These are phyloP conservation scores for Microchrysa polita DNA, from an alignment of 2,888 invertebrate genomes.

Conservation along the genomic window DNA sequence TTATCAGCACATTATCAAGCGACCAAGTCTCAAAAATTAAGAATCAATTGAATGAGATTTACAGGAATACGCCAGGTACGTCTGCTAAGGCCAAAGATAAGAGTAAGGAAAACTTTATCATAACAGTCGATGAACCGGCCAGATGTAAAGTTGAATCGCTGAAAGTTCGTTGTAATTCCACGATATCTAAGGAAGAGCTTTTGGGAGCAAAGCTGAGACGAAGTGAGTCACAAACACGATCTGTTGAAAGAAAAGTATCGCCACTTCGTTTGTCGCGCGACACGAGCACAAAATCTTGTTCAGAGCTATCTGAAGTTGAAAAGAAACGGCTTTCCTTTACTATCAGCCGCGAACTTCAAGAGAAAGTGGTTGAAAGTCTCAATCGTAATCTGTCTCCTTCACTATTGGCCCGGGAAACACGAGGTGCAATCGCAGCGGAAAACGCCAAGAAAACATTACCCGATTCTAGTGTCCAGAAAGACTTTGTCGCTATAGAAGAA, in stretches of 20 bases:
- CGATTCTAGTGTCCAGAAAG: slow-evolving; percentile 54
- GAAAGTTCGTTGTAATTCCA: slow-evolving; percentile 70
- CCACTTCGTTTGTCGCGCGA: slow-evolving; percentile 46
- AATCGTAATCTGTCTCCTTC: slow-evolving; percentile 60
- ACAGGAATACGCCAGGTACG: slow-evolving; percentile 66
- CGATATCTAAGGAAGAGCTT: slow-evolving; percentile 65
- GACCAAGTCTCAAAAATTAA: slow-evolving; percentile 85
- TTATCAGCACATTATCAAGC: slow-evolving; percentile 85
- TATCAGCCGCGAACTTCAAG: slow-evolving; percentile 77
- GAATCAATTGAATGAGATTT: slow-evolving; percentile 82
- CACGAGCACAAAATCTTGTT: slow-evolving; percentile 56
- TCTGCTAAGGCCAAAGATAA: slow-evolving; percentile 61
- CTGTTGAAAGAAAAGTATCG: slow-evolving; percentile 24
- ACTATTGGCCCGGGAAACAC: slow-evolving; percentile 68
- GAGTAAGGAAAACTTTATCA: slow-evolving; percentile 67
- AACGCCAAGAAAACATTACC: slow-evolving; percentile 63
- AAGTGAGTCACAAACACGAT: slow-evolving; percentile 57
- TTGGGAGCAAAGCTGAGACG: slow-evolving; percentile 59
- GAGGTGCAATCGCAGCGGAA: slow-evolving; percentile 70
- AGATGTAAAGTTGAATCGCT: slow-evolving; percentile 61
- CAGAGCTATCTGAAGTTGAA: slow-evolving; percentile 69
- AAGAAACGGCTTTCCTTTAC: slow-evolving; percentile 78
- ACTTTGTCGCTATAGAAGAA: slow-evolving; percentile 52
- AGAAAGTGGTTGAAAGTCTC: slow-evolving; percentile 65
- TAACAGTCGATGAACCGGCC: slow-evolving; percentile 67